A percentile compares a stretch with the other conserved stretches of the same genome.
phyloP scores from a whole-genome alignment of 2,888 invertebrate species.

The Mesorhabditis sp. region DNA sequence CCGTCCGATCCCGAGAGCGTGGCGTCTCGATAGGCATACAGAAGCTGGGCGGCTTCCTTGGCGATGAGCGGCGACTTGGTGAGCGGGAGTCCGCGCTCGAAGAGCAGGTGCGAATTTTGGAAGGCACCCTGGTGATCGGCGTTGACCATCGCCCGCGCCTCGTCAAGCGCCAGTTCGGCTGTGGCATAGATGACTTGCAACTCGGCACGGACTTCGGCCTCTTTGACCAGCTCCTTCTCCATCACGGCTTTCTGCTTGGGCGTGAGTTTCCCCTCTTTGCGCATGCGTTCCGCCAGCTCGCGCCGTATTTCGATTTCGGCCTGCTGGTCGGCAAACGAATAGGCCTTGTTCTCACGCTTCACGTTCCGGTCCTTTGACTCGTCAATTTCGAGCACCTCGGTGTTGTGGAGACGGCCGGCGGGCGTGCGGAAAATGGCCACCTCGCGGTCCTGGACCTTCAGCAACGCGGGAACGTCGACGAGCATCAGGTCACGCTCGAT shows the following conservation, averaged over 20 bases:
- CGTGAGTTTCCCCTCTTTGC: constrained; percentile 63
- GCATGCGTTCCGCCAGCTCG: constrained; percentile 81
- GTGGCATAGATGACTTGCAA: constrained; percentile 62
- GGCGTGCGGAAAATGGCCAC: constrained; percentile 79
- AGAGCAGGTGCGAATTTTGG: constrained; percentile 22
- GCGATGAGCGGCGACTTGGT: constrained; percentile 36
- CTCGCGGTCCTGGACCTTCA: constrained; percentile 64
- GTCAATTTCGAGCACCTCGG: constrained; percentile 71
- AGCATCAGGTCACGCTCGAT: constrained; percentile 20
- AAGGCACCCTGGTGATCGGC: constrained; percentile 36
- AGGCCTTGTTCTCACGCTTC: constrained; percentile 87
- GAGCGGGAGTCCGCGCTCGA: constrained; percentile 37
- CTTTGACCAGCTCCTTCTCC: constrained; percentile 79
- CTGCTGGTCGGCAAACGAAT: constrained; percentile 91
- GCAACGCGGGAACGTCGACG: neutral
- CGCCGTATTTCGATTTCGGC: constrained; percentile 68
- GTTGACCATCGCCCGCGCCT: constrained; percentile 32
- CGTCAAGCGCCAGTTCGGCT: constrained; percentile 35
- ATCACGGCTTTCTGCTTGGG: constrained; percentile 89
- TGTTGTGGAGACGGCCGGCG: constrained; percentile 85
- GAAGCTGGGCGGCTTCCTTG: constrained; percentile 33
- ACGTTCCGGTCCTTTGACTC: constrained; percentile 66
- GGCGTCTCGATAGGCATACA: constrained; percentile 49
- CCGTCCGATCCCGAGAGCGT: constrained; percentile 47
- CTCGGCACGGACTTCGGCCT: constrained; percentile 73